A percentile compares a stretch with the other conserved stretches of the same genome.
These are phyloP conservation scores for Etheostoma perlongum DNA, from an alignment of 2,797 vertebrate genomes.

Conservation along the genomic window DNA sequence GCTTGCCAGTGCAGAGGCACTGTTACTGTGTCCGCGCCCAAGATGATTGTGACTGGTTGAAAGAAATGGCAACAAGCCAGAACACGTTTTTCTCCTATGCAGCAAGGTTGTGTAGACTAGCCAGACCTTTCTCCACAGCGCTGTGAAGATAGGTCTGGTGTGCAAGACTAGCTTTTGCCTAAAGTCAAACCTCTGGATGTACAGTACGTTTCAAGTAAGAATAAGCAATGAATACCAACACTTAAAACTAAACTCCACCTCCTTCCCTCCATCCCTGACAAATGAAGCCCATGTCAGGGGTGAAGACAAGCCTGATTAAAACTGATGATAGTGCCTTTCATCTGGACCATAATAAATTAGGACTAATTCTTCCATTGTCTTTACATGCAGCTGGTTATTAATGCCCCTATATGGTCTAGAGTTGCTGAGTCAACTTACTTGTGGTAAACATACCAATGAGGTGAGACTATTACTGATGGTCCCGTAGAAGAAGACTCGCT, in stretches of 20 bases:
- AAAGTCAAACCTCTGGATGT: constrained; percentile 15
- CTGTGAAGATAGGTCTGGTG: too few species aligned
- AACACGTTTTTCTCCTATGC: too few species aligned
- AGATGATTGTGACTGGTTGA: too few species aligned
- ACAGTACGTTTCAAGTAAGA: constrained; percentile 25
- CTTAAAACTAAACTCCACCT: not conserved
- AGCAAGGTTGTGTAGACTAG: too few species aligned
- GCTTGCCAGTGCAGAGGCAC: too few species aligned
- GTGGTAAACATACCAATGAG: constrained; percentile 20
- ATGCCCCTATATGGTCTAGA: constrained; percentile 37
- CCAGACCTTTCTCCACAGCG: too few species aligned
- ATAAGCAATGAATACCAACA: constrained; percentile 12
- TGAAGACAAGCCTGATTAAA: constrained; percentile 57
- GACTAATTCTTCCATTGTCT: constrained; percentile 27
- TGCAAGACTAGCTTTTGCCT: not conserved
- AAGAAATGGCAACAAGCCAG: too few species aligned
- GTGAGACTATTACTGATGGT: constrained; percentile 51
- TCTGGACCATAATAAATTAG: constrained; percentile 41
- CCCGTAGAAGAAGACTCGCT: constrained; percentile 30
- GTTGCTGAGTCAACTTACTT: constrained; percentile 50
- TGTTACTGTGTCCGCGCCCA: too few species aligned
- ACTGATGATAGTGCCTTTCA: constrained; percentile 43
- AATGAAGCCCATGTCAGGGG: constrained; percentile 33
- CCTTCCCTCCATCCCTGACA: constrained; percentile 27
- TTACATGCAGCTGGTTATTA: constrained; percentile 42